Base-by-base conservation (phyloP, 2,888 invertebrate species). In the Xanthia icteritia region DNA sequence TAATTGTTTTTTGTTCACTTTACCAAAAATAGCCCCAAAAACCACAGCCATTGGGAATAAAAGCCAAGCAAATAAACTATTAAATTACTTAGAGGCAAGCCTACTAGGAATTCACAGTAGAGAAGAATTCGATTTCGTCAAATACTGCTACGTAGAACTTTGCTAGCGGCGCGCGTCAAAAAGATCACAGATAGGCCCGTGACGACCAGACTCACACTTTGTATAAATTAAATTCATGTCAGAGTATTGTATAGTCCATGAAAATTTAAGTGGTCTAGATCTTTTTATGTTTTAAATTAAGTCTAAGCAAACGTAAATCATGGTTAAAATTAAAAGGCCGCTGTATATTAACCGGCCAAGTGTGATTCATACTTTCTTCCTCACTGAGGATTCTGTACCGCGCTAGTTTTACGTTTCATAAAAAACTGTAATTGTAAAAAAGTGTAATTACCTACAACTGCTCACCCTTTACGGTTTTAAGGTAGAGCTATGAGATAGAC, bases 181-280 rank as follows among this genome's bases (percentile, higher is more conserved):
- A 36, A 75, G 74, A 83, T 80, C 65, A 5, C 48, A 77, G 80
- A 80, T 83, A 83, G 36, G 36, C 58, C 61, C 36, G 42, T 65
- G 70, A 77, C 58, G 66, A 23, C 8, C 66, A 45, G 54, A n/a
- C 54, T 54, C 20, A 75, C 54, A 81, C 63, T 69, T 77, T 66
- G 56, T 66, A 67, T 76, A 70, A 54, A 72, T 83, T 61, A 73
- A 68, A 83, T 69, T 65, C 45, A 69, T 48, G 36, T 61, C 51
- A 45, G 4, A 42, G 48, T 63, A 58, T 42, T 67, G 15, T 51
- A 17, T 54, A n/a, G 23, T 17, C 31, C 5, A 3, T 23, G n/a
- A 42, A 60, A 42, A 51, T 17, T 63, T 5, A 27, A 71, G 27
- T 20, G 11, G 2, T 11, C 17, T n/a, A 56, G 6, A 45, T 60